Evolutionary conservation across 2,888 invertebrate genomes (phyloP).

Genomic region (Andrena flavipes): DNA sequence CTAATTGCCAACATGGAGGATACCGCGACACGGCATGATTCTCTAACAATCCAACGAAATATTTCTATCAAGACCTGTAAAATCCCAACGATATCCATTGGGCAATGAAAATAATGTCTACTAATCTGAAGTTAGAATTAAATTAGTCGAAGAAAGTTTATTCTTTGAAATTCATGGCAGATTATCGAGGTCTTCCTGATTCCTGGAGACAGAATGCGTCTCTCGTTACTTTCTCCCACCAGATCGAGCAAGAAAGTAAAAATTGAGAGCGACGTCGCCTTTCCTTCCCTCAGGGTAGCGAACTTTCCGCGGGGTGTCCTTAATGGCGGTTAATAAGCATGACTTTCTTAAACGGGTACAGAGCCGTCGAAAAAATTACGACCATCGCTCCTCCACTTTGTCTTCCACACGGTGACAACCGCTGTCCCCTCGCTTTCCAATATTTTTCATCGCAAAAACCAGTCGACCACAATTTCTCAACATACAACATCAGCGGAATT

Average conservation of each 20-base stretch:
- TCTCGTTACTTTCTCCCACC: slow-evolving; percentile 54
- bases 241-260: slow-evolving; percentile 55
- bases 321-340: slow-evolving; percentile 40
- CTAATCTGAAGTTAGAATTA: neutral
- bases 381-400: neutral
- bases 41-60: no score
- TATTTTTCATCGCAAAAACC: slow-evolving; percentile 27
- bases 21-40: no score
- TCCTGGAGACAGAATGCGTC: slow-evolving; percentile 20
- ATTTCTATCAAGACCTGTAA: no score
- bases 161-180: neutral
- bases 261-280: slow-evolving; percentile 56
- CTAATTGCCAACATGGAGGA: slow-evolving; percentile 23
- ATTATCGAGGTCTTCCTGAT: slow-evolving; percentile 3
- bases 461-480: neutral
- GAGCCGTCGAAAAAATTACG: slow-evolving; percentile 28
- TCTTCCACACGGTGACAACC: neutral
- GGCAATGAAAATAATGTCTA: neutral
- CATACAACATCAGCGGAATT: no score
- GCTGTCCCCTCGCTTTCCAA: slow-evolving; percentile 17
- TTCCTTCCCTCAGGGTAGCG: slow-evolving; percentile 50
- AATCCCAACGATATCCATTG: no score
- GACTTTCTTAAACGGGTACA: slow-evolving; percentile 39
- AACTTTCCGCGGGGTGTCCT: slow-evolving; percentile 58
- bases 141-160: no score